Evolutionary conservation across 2,113 vertebrate species (phyloP).

Genomic region (Elachura formosa): DNA sequence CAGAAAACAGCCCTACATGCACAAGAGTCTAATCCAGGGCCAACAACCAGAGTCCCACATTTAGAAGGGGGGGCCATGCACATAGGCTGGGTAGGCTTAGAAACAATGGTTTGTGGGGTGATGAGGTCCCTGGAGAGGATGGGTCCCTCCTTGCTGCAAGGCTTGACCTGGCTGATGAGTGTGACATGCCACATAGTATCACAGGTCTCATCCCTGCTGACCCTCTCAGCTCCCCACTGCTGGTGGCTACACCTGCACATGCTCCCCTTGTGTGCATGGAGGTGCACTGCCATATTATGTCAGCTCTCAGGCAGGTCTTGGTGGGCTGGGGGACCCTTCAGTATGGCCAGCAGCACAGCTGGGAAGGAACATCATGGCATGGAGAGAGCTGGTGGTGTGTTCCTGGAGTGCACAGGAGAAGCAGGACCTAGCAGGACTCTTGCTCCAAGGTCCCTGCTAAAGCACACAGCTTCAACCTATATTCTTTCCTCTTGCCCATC

Average conservation of each 20-base stretch:
- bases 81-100: not conserved
- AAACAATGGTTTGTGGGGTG: not conserved
- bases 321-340: not conserved
- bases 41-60: not conserved
- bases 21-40: not conserved
- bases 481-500: not conserved
- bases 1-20: not conserved
- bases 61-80: not conserved
- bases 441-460: not conserved
- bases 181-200: rapidly evolving
- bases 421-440: not conserved
- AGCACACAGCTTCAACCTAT: not conserved
- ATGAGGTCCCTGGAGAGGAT: not conserved
- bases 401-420: not conserved
- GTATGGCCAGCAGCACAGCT: not conserved
- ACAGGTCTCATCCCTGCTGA: not conserved
- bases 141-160: not conserved
- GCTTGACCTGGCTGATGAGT: not conserved
- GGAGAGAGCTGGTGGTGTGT: not conserved
- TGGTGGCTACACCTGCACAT: not conserved
- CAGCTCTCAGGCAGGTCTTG: not conserved
- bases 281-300: not conserved
- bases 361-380: not conserved
- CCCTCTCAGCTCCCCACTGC: not conserved
- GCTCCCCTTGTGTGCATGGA: not conserved